These are phyloP conservation scores for Chiloscyllium plagiosum DNA, from an alignment of 2,113 vertebrate species.

Conservation along the genomic window DNA sequence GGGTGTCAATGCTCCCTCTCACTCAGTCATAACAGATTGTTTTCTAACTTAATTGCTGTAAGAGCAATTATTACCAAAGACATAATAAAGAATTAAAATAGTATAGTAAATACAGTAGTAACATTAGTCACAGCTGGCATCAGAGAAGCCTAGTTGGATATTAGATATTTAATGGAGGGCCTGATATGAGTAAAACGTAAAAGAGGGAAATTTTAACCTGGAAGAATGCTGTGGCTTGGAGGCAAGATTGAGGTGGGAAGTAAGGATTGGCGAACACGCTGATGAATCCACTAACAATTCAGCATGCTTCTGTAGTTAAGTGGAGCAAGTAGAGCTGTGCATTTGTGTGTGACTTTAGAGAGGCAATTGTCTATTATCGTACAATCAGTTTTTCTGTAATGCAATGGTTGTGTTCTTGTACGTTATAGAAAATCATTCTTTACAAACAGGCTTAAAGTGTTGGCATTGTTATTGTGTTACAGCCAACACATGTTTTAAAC, in stretches of 20 bases:
- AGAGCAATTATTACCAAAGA: neutral
- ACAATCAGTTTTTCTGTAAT: no score
- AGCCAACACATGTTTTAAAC: no score
- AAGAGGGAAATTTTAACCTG: neutral
- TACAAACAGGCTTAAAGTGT: no score
- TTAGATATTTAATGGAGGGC: no score
- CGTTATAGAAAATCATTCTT: no score
- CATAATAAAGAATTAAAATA: constrained; percentile 1
- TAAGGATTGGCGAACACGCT: neutral
- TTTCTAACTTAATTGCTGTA: neutral
- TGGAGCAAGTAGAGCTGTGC: neutral
- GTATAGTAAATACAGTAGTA: neutral
- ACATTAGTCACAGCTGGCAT: neutral
- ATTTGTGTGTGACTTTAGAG: no score
- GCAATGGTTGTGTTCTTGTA: no score
- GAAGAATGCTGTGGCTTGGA: no score
- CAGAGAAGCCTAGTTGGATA: neutral
- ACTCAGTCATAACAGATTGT: no score
- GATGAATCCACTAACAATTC: neutral
- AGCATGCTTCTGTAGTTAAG: neutral
- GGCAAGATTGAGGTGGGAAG: neutral
- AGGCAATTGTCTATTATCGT: neutral
- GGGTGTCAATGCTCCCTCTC: no score
- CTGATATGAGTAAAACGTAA: neutral
- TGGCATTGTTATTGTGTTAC: no score